Conservation (phyloP, 2,888 invertebrate genomes). For the Venusia cambrica region DNA sequence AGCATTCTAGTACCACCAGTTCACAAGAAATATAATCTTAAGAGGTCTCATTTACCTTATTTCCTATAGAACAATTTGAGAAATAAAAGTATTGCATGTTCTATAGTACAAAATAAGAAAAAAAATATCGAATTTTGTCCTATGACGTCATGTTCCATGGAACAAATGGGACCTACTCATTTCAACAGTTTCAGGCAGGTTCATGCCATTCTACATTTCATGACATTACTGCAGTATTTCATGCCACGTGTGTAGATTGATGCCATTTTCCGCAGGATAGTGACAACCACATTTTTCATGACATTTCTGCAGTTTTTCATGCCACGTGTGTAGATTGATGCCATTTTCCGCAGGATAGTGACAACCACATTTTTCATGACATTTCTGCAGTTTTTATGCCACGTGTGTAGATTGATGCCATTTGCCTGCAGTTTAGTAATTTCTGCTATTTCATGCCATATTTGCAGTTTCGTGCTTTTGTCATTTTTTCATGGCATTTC, state of each 20-base stretch:
- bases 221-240: background rate
- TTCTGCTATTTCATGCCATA: background rate
- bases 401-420: background rate
- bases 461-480: conserved; percentile 7
- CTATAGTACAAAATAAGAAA: no score
- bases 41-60: no score
- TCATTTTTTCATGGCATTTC: no score
- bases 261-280: background rate
- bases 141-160: no score
- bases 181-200: no score
- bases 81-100: no score
- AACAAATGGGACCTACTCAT: no score
- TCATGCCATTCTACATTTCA: no score
- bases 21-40: no score
- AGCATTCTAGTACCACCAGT: no score
- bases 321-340: background rate
- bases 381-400: background rate
- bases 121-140: no score
- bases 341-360: background rate
- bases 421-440: background rate
- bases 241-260: background rate
- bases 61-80: no score
- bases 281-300: background rate
- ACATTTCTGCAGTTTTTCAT: background rate
- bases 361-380: background rate